Percentiles rank a stretch among this genome's conserved stretches.
phyloP scores from a whole-genome alignment of 2,888 invertebrate genomes.

The Xestobium rufovillosum region DNA sequence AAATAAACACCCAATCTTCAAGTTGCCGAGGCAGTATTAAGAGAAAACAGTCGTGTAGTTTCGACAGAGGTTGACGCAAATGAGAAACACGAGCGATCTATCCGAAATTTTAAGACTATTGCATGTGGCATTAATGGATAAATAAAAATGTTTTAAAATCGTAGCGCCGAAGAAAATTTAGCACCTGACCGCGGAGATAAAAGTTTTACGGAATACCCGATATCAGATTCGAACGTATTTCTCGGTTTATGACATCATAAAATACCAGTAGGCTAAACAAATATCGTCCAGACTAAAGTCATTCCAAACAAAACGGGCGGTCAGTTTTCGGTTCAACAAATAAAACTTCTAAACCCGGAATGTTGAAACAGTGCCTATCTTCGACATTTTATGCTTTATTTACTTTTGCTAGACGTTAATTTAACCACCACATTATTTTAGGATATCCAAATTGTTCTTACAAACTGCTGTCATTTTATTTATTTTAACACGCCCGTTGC shows the following conservation, averaged over 20 bases:
- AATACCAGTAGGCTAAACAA: constrained; percentile 20
- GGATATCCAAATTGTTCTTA: constrained; percentile 2
- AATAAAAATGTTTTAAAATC: neutral
- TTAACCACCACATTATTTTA: constrained; percentile 2
- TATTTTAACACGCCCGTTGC: too few species aligned
- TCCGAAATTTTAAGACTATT: neutral
- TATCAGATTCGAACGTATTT: constrained; percentile 2
- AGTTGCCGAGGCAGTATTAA: too few species aligned
- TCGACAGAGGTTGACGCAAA: too few species aligned
- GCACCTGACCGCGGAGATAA: neutral
- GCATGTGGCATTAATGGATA: neutral
- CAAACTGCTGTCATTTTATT: neutral
- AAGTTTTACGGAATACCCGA: neutral
- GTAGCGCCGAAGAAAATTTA: neutral
- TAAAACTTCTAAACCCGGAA: constrained; percentile 15
- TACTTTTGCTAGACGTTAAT: constrained; percentile 6
- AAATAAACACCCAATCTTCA: too few species aligned
- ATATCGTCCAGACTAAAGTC: constrained; percentile 12
- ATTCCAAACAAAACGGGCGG: constrained; percentile 13
- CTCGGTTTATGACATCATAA: constrained; percentile 11
- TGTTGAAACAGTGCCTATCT: constrained; percentile 21
- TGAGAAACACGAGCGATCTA: too few species aligned
- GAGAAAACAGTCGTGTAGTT: too few species aligned
- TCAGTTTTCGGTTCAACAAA: constrained; percentile 15
- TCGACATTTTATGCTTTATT: constrained; percentile 19